These are phyloP conservation scores for Brenthis ino DNA, from an alignment of 2,888 invertebrate species.

Conservation along the genomic window DNA sequence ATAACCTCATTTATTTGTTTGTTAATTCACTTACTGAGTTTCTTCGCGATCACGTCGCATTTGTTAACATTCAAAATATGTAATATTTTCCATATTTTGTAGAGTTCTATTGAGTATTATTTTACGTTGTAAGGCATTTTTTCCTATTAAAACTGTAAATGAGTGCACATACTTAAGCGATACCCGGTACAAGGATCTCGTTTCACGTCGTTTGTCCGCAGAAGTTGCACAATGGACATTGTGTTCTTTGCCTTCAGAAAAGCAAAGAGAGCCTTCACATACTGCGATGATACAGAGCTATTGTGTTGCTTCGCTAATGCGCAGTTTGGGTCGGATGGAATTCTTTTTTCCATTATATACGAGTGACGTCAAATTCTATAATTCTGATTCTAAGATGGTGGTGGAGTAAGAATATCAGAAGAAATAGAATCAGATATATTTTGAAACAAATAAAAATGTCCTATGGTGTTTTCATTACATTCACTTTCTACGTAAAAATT, in stretches of 20 bases:
- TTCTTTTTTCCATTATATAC: slow-evolving; percentile 16
- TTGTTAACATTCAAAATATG: not conserved
- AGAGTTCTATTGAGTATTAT: not conserved
- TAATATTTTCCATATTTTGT: not conserved
- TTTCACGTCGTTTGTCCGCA: slow-evolving; percentile 58
- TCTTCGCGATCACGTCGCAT: too few relatives aligned
- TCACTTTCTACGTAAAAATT: slow-evolving; percentile 50
- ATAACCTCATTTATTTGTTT: too few relatives aligned
- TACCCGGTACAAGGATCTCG: slow-evolving; percentile 53
- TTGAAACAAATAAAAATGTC: slow-evolving; percentile 51
- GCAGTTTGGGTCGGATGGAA: slow-evolving; percentile 14
- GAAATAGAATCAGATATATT: slow-evolving; percentile 40
- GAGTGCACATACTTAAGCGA: slow-evolving; percentile 38
- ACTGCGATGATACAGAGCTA: slow-evolving; percentile 55
- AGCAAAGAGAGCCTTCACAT: slow-evolving; percentile 61
- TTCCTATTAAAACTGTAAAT: slow-evolving; percentile 8
- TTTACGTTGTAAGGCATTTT: too few relatives aligned
- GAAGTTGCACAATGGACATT: slow-evolving; percentile 71
- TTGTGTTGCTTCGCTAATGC: slow-evolving; percentile 51
- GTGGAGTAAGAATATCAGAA: slow-evolving; percentile 42
- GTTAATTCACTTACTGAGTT: too few relatives aligned
- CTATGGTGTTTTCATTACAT: slow-evolving; percentile 59
- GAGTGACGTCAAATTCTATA: slow-evolving; percentile 21
- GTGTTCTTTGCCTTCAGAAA: slow-evolving; percentile 59
- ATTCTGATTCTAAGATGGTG: slow-evolving; percentile 18